Percentiles rank a stretch among this genome's conserved stretches.
phyloP scores from a whole-genome alignment of 37 sponge, comb jelly and placozoan species.

The Bolinopsis microptera region DNA sequence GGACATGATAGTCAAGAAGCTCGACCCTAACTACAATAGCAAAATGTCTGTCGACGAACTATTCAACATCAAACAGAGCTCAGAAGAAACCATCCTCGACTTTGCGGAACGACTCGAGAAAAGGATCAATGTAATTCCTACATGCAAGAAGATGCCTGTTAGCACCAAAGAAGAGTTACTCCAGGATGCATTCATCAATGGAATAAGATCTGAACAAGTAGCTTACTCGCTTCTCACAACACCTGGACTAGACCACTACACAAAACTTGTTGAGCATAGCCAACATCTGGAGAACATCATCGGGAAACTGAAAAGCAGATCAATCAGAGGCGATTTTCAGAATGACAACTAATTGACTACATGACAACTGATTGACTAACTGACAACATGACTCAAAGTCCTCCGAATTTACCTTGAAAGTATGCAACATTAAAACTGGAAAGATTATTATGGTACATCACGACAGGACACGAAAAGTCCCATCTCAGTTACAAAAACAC shows the following conservation, averaged over 20 bases:
- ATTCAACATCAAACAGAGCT: neutral
- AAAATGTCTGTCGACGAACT: neutral
- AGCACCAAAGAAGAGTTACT: neutral
- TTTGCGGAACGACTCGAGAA: neutral
- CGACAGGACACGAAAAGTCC: neutral
- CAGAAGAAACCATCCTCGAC: neutral
- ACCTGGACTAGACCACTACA: neutral
- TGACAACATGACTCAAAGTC: neutral
- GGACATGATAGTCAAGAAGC: neutral
- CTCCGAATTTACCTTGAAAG: neutral
- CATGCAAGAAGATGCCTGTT: neutral
- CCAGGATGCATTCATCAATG: neutral
- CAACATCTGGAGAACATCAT: neutral
- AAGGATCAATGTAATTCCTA: neutral
- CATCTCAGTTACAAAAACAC: neutral
- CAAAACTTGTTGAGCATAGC: neutral
- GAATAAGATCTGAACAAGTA: neutral
- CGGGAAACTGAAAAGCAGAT: neutral
- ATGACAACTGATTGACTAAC: neutral
- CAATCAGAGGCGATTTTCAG: neutral
- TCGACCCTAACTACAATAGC: neutral
- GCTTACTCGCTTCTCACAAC: neutral
- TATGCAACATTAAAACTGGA: neutral
- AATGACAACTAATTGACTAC: neutral
- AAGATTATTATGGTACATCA: neutral